Conservation (phyloP, 2,113 vertebrate species). For the Brevimyrus niger region DNA sequence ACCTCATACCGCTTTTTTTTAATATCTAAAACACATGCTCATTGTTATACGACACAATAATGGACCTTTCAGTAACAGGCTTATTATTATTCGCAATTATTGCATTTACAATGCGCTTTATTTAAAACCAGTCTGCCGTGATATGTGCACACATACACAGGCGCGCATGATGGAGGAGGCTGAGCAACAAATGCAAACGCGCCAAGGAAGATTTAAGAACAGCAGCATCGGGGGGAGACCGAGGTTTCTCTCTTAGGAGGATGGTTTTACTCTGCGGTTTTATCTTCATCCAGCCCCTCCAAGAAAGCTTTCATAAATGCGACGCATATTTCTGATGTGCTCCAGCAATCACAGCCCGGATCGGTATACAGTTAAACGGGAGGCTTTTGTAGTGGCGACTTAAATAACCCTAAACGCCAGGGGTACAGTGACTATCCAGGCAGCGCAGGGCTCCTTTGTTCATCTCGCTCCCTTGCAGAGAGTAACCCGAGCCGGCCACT, state of each 20-base stretch:
- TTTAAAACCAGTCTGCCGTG: not conserved
- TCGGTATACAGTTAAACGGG: not conserved
- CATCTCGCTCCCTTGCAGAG: conserved; percentile 1
- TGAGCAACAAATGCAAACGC: not conserved
- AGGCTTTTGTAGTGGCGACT: not conserved
- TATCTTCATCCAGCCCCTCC: not conserved
- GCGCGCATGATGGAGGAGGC: not conserved
- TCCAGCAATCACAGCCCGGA: not conserved
- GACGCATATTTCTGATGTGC: not conserved
- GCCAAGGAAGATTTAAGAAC: not conserved
- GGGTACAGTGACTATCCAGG: not conserved
- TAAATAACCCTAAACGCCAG: not conserved
- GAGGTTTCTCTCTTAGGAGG: not conserved
- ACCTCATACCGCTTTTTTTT: not conserved
- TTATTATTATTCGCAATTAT: not conserved
- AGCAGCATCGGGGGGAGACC: not conserved
- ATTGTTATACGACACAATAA: not conserved
- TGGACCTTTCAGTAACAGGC: not conserved
- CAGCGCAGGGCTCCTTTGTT: conserved; percentile 17
- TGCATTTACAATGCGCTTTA: not conserved
- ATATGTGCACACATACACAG: not conserved
- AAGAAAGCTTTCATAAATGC: not conserved
- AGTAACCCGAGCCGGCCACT: conserved; percentile 18
- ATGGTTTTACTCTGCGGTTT: not conserved
- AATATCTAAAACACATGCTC: not conserved